Evolutionary conservation across 2,113 vertebrate genomes (phyloP).

Genomic region (Condylura cristata): DNA sequence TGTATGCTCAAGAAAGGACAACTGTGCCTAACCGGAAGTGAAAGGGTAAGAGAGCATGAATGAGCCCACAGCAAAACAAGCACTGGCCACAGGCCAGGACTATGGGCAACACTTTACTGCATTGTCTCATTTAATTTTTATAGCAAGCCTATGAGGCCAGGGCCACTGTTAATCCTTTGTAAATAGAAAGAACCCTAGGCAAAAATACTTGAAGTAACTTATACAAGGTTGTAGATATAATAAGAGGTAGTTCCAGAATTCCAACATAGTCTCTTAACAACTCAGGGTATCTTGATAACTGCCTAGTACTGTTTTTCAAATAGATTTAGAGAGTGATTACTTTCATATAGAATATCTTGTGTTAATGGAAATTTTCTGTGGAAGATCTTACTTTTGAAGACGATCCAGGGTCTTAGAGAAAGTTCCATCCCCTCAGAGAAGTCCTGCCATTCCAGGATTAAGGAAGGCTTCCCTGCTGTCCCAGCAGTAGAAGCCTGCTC

Average conservation of each 20-base stretch:
- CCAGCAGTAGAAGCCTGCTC: constrained; percentile 78
- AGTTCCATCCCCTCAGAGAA: constrained; percentile 52
- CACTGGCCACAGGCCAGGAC: background rate
- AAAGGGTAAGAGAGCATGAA: constrained; percentile 14
- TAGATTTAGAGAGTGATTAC: background rate
- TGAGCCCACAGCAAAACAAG: constrained; percentile 24
- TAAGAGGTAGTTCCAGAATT: background rate
- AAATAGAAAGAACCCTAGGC: background rate
- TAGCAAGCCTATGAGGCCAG: background rate
- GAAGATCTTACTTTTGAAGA: constrained; percentile 30
- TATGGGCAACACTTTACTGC: background rate
- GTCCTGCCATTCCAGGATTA: constrained; percentile 64
- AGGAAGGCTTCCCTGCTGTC: constrained; percentile 77
- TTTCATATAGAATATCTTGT: background rate
- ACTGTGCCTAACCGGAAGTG: constrained; percentile 4
- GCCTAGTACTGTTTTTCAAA: background rate
- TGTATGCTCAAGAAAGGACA: background rate
- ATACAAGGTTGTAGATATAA: background rate
- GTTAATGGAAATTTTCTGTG: background rate
- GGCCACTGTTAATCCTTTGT: background rate
- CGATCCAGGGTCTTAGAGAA: background rate
- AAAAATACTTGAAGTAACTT: background rate
- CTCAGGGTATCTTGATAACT: background rate
- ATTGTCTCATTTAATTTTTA: background rate
- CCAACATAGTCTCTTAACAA: background rate